Conservation (phyloP, 2,888 invertebrate species). For the Bruchidius siliquastri region DNA sequence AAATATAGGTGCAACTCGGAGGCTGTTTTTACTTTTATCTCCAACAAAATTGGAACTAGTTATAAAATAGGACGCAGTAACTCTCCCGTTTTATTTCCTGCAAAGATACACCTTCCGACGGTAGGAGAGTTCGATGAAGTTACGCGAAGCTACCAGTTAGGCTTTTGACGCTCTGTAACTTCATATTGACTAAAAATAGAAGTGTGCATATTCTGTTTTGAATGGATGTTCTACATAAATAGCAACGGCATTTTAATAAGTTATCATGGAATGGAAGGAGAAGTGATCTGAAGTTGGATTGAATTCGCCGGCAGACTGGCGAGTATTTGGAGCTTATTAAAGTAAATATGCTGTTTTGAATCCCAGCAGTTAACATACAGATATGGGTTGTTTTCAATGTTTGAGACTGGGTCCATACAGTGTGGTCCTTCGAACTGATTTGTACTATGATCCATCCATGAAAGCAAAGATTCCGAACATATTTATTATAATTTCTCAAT, state of each 20-base stretch:
- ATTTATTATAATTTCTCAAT: too few relatives aligned
- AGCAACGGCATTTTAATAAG: background rate
- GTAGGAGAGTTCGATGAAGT: background rate
- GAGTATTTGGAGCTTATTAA: too few relatives aligned
- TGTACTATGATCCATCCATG: too few relatives aligned
- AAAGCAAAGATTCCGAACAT: too few relatives aligned
- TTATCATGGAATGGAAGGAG: too few relatives aligned
- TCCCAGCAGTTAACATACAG: too few relatives aligned
- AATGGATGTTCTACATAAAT: background rate
- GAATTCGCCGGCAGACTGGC: too few relatives aligned
- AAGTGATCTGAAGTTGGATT: too few relatives aligned
- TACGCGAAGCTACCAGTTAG: background rate
- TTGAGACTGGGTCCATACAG: too few relatives aligned
- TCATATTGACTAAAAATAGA: background rate
- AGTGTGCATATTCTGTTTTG: background rate
- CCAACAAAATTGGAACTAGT: background rate
- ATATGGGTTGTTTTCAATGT: too few relatives aligned
- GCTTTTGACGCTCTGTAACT: background rate
- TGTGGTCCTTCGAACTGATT: too few relatives aligned
- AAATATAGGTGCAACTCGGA: background rate
- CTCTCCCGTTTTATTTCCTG: background rate
- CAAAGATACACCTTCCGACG: background rate
- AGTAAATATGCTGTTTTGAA: too few relatives aligned
- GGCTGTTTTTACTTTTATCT: background rate
- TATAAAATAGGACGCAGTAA: background rate